Evolutionary conservation across 23 tunicate genomes (phyloP).

Genomic region (Halocynthia roretzi): DNA sequence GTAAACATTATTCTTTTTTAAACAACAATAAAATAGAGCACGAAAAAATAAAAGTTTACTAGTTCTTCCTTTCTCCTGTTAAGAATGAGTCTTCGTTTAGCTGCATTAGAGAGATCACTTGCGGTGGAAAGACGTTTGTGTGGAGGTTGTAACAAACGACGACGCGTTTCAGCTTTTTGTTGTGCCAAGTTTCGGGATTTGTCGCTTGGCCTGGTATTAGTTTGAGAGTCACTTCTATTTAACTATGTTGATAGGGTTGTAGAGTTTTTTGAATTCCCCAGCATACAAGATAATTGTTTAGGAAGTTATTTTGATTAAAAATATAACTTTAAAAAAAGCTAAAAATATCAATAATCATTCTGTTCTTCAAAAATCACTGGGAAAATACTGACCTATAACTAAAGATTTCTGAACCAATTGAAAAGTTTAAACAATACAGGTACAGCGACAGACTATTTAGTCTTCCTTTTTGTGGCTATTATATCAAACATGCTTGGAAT

Average conservation of each 20-base stretch:
- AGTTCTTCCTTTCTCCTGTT: slow-evolving; percentile 57
- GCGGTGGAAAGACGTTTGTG: slow-evolving; percentile 19
- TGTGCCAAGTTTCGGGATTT: slow-evolving; percentile 51
- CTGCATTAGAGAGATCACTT: slow-evolving; percentile 15
- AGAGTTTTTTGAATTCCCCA: no score
- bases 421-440: background rate
- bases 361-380: background rate
- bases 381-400: background rate
- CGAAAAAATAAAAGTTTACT: slow-evolving; percentile 12
- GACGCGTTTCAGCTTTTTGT: slow-evolving; percentile 69
- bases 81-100: slow-evolving; percentile 35
- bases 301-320: background rate
- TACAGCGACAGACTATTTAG: background rate
- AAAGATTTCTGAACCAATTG: background rate
- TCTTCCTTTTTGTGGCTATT: background rate
- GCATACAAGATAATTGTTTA: no score
- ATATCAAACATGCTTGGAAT: background rate
- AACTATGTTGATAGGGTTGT: no score
- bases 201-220: slow-evolving; percentile 45
- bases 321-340: background rate
- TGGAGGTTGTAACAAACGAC: slow-evolving; percentile 43
- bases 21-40: no score
- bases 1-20: background rate
- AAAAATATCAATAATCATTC: background rate
- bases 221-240: background rate